These are phyloP conservation scores for Oncorhynchus mykiss DNA, from an alignment of 2,113 vertebrate species.

Conservation along the genomic window DNA sequence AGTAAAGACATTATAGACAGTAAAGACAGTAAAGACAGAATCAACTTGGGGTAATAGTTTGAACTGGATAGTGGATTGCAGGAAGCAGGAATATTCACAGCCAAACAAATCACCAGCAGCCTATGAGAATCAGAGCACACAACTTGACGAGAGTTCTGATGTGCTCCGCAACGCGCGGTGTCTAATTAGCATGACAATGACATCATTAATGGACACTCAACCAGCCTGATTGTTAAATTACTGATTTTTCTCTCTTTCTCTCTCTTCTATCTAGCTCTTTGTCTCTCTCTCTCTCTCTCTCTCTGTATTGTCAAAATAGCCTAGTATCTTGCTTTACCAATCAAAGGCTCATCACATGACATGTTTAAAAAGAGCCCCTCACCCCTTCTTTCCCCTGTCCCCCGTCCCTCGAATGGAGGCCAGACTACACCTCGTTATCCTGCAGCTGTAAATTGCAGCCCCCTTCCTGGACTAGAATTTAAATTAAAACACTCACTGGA, in stretches of 20 bases:
- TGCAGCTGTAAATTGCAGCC: slow-evolving; percentile 79
- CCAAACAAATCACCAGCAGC: too few relatives aligned
- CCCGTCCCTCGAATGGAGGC: slow-evolving; percentile 55
- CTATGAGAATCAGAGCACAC: not conserved
- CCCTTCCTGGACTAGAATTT: slow-evolving; percentile 81
- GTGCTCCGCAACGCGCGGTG: slow-evolving; percentile 54
- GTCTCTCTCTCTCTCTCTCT: slow-evolving; percentile 60
- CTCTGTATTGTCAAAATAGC: slow-evolving; percentile 78
- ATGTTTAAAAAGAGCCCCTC: slow-evolving; percentile 72
- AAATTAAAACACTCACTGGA: slow-evolving; percentile 81
- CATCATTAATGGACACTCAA: slow-evolving; percentile 84
- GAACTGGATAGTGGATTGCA: too few relatives aligned
- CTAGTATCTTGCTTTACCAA: slow-evolving; percentile 77
- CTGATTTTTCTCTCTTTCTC: slow-evolving; percentile 69
- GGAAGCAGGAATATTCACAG: too few relatives aligned
- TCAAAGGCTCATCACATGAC: slow-evolving; percentile 86
- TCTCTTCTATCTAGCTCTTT: slow-evolving; percentile 56
- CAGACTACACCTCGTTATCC: slow-evolving; percentile 88
- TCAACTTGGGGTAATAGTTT: too few relatives aligned
- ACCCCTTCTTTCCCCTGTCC: not conserved
- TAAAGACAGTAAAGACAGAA: too few relatives aligned
- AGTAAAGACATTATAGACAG: too few relatives aligned
- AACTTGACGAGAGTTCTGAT: slow-evolving; percentile 25
- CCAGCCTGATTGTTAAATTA: slow-evolving; percentile 93
- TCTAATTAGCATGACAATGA: slow-evolving; percentile 85